Conservation (phyloP, 2,888 invertebrate genomes). For the Pycnomerus fuliginosus region DNA sequence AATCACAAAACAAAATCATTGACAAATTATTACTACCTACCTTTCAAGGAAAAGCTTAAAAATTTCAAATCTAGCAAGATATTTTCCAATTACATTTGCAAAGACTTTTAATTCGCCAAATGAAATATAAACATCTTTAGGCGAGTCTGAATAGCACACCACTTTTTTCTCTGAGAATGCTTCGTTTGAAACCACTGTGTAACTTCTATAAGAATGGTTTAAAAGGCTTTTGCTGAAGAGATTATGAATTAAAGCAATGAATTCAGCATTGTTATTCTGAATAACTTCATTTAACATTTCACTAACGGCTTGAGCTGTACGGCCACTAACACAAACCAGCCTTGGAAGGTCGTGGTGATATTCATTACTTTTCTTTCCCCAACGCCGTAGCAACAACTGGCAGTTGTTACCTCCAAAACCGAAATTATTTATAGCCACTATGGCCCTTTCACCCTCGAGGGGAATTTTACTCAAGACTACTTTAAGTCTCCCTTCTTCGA, state of each 20-base stretch:
- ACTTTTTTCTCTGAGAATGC: no score
- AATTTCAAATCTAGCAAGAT: no score
- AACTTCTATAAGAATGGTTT: slow-evolving; percentile 9
- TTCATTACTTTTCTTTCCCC: slow-evolving; percentile 61
- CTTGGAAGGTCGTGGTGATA: slow-evolving; percentile 73
- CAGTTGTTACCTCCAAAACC: slow-evolving; percentile 12
- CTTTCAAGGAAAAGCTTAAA: no score
- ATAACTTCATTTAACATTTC: slow-evolving; percentile 7
- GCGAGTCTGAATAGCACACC: no score
- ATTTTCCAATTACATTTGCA: no score
- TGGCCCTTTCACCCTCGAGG: background rate
- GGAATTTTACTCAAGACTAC: background rate
- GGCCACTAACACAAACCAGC: slow-evolving; percentile 71
- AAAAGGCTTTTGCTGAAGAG: slow-evolving; percentile 6
- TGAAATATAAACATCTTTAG: no score
- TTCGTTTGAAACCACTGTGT: slow-evolving; percentile 2
- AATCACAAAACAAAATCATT: no score
- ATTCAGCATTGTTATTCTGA: no score
- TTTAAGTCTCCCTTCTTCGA: background rate
- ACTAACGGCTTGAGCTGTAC: slow-evolving; percentile 55
- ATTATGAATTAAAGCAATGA: slow-evolving; percentile 12
- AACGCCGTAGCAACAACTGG: slow-evolving; percentile 55
- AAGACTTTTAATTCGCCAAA: no score
- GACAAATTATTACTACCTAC: no score
- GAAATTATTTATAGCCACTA: slow-evolving; percentile 11